phyloP scores from a whole-genome alignment of 2,113 vertebrate species.

The Pristiophorus japonicus region DNA sequence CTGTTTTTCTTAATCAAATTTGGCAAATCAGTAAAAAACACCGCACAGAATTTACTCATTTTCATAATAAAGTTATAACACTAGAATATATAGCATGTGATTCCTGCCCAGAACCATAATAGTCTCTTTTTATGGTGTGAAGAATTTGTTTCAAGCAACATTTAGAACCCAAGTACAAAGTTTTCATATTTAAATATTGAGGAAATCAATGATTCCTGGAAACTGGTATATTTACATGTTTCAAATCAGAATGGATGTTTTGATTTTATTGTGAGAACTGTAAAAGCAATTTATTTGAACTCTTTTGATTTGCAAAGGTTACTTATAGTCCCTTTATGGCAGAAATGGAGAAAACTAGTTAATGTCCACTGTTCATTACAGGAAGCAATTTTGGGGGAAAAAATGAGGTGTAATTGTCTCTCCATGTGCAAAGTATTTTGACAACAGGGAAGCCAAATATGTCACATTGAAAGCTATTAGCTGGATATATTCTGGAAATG shows the following conservation, averaged over 20 bases:
- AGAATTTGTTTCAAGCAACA: not conserved
- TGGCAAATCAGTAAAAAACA: not conserved
- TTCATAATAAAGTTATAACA: not conserved
- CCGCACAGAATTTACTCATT: not conserved
- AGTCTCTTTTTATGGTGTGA: not conserved
- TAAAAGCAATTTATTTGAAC: constrained; percentile 46
- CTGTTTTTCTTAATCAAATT: not conserved
- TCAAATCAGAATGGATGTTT: constrained; percentile 43
- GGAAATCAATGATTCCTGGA: not conserved
- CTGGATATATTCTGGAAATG: constrained; percentile 42
- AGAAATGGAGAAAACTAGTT: constrained; percentile 53
- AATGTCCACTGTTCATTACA: constrained; percentile 57
- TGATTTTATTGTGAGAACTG: constrained; percentile 56
- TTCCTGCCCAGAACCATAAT: not conserved
- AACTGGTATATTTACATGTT: not conserved
- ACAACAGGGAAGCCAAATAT: constrained; percentile 47
- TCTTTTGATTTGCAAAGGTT: constrained; percentile 54
- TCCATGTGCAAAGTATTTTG: constrained; percentile 62
- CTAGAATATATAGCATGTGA: not conserved
- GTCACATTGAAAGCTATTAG: constrained; percentile 54
- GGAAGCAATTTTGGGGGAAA: constrained; percentile 63
- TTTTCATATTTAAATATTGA: not conserved
- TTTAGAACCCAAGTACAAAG: not conserved
- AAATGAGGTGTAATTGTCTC: constrained; percentile 63
- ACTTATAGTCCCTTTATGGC: constrained; percentile 54